phyloP scores from a whole-genome alignment of 2,797 vertebrate species.

The Lithobates sylvaticus region DNA sequence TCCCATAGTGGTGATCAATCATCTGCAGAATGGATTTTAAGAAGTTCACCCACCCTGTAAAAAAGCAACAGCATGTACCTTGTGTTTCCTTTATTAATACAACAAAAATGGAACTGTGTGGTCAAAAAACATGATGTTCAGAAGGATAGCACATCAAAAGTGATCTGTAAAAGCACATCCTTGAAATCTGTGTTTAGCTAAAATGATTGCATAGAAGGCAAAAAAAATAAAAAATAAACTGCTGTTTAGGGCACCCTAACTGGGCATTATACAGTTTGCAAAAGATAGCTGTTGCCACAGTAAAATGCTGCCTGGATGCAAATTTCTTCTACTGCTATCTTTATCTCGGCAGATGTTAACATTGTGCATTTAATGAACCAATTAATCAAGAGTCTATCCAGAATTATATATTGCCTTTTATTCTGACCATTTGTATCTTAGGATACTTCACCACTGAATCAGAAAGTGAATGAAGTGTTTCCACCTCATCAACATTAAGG shows the following conservation, averaged over 20 bases:
- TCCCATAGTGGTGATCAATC: too few species aligned
- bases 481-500: neutral
- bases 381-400: neutral
- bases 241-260: neutral
- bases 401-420: neutral
- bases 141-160: too few species aligned
- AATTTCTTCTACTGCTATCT: neutral
- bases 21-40: too few species aligned
- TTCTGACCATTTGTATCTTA: neutral
- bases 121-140: neutral
- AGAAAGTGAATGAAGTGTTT: neutral
- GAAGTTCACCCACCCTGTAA: neutral
- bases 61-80: neutral
- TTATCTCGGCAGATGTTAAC: neutral
- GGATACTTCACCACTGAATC: neutral
- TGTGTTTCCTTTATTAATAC: too few species aligned
- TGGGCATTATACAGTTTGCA: neutral
- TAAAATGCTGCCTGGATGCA: neutral
- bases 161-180: neutral
- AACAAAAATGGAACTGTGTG: neutral
- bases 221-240: neutral
- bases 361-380: neutral
- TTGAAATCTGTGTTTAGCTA: neutral
- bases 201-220: neutral
- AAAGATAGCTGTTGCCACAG: neutral